Conservation (phyloP, 2,797 vertebrate species). For the Clarias laeviceps region DNA sequence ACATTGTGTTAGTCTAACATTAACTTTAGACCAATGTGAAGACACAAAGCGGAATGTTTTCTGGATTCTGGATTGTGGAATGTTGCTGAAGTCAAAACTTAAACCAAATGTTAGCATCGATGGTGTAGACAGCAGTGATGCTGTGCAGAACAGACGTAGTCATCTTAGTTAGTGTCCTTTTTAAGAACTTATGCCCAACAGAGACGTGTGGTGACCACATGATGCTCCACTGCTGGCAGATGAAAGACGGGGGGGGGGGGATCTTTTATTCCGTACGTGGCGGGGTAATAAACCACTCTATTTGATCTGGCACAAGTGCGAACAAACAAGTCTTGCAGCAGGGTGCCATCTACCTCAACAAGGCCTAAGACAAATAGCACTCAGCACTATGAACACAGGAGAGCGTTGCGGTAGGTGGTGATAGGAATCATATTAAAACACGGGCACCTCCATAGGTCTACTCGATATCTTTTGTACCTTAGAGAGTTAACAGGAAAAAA, state of each 20-base stretch:
- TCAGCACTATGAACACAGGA: neutral
- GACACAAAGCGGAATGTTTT: neutral
- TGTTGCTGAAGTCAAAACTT: neutral
- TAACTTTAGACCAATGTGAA: neutral
- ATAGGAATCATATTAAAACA: slow-evolving; percentile 48
- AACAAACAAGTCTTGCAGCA: slow-evolving; percentile 37
- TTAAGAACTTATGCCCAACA: slow-evolving; percentile 28
- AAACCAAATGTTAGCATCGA: neutral
- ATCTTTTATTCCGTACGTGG: slow-evolving; percentile 32
- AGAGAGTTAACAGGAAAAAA: neutral
- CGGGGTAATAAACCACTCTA: slow-evolving; percentile 39
- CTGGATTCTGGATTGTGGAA: neutral
- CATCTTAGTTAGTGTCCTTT: neutral
- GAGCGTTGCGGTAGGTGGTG: slow-evolving; percentile 3
- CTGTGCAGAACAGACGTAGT: slow-evolving; percentile 5
- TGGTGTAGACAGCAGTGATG: slow-evolving; percentile 5
- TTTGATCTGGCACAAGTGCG: slow-evolving; percentile 51
- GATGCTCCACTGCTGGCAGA: slow-evolving; percentile 38
- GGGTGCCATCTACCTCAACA: slow-evolving; percentile 17
- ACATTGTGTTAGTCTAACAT: neutral
- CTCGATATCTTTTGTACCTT: neutral
- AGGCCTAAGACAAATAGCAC: neutral
- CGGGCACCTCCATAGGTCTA: neutral
- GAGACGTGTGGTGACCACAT: slow-evolving; percentile 50
- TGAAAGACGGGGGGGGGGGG: slow-evolving; percentile 32